Base-by-base conservation (phyloP, 2,797 vertebrate genomes). In the Micromesistius poutassou region DNA sequence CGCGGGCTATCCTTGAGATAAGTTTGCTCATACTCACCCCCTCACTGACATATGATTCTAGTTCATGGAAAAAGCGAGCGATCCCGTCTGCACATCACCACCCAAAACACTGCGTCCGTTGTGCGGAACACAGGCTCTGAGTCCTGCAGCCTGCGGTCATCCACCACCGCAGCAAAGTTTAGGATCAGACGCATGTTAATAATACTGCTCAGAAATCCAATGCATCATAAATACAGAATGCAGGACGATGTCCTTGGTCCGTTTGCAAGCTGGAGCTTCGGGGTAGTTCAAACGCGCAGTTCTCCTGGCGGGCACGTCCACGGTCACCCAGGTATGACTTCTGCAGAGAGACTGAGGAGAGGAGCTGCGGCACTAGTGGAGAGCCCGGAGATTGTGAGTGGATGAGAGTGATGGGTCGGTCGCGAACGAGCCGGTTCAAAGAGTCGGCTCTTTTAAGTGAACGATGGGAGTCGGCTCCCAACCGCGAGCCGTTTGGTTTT, bases 71-170 rank as follows among this genome's bases (percentile, higher is more conserved):
- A 79, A 73, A 81, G 82, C 87, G 82, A 81, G 82, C 87, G 82
- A 76, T 80, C 80, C 78, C 80, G 80, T 77, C 85, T 76, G 62
- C 36, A 75, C 77, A 84, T 83, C 22, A 87, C 73, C 76, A 55
- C 73, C 28, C 50, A 83, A 82, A 72, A 72, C 82, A 82, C 84
- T 78, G 75, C 74, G 86, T 88, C 90, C 85, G 8, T 25, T 87
- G 85, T 90, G 89, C 87, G 87, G 87, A 90, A 84, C 79, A 31
- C 87, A 85, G 12, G 13, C 16, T 55, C 16, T 22, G 46, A 81
- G 77, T 50, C 55, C 40, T 36, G 38, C n/a, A 66, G 40, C 55
- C n/a, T 30, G 76, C 75, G 36, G 71, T 42, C 66, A 19, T 70
- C 70, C 68, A 75, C 33, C 30, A 72, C 72, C 12, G 42, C 42